phyloP scores from a whole-genome alignment of 2,888 invertebrate species.

The Congeria kusceri region DNA sequence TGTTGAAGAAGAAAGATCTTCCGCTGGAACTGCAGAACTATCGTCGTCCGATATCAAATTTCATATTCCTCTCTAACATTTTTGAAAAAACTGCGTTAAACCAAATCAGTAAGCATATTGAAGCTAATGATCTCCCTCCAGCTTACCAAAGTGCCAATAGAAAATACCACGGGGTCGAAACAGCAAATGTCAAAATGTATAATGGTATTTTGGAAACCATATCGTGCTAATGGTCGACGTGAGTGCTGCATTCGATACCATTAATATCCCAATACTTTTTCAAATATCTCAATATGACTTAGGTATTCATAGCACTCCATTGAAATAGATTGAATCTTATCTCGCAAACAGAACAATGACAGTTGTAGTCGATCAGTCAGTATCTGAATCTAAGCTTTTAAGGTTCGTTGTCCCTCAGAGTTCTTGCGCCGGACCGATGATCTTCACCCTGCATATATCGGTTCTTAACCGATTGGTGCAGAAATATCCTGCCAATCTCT shows the following conservation, averaged over 20 bases:
- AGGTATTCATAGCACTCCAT: not conserved
- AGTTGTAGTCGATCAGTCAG: not conserved
- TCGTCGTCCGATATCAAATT: conserved; percentile 20
- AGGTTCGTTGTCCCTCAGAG: not conserved
- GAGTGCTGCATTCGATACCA: not conserved
- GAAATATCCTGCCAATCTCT: not conserved
- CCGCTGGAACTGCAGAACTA: conserved; percentile 19
- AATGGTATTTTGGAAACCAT: not conserved
- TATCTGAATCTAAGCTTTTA: not conserved
- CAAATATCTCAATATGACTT: not conserved
- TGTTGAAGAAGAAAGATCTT: conserved; percentile 16
- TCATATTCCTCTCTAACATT: conserved; percentile 12
- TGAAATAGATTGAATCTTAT: not conserved
- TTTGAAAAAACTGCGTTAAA: conserved; percentile 2
- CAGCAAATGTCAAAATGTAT: not conserved
- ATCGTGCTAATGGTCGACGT: not conserved
- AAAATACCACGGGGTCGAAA: not conserved
- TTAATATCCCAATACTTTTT: not conserved
- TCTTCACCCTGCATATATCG: not conserved
- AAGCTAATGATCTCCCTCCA: not conserved
- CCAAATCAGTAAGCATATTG: not conserved
- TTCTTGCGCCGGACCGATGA: not conserved
- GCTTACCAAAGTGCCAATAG: not conserved
- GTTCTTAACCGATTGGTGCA: not conserved
- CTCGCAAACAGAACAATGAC: conserved; percentile 1